These are phyloP conservation scores for Pammene aurita DNA, from an alignment of 2,888 invertebrate genomes.

Conservation along the genomic window DNA sequence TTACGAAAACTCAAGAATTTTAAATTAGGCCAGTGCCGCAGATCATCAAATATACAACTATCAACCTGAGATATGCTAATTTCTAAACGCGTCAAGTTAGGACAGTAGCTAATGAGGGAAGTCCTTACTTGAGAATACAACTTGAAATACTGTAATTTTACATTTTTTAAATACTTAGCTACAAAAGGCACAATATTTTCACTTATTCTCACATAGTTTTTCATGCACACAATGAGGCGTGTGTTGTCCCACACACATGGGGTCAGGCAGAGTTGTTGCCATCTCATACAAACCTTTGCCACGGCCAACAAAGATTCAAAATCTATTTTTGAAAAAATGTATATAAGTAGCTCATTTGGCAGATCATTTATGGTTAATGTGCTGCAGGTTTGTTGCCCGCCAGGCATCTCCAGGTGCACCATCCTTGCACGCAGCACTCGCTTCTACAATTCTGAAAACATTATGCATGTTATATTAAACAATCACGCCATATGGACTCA, in stretches of 20 bases:
- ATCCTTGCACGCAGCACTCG: slow-evolving; percentile 61
- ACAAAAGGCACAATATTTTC: slow-evolving; percentile 81
- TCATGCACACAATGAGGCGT: slow-evolving; percentile 80
- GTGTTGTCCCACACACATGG: slow-evolving; percentile 81
- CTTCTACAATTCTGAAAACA: slow-evolving; percentile 62
- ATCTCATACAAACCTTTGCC: slow-evolving; percentile 76
- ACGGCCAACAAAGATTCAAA: slow-evolving; percentile 78
- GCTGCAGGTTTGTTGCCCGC: slow-evolving; percentile 61
- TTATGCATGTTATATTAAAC: slow-evolving; percentile 24
- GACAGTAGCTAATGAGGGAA: slow-evolving; percentile 78
- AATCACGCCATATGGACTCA: not conserved
- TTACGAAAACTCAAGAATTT: slow-evolving; percentile 81
- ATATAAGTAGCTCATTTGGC: slow-evolving; percentile 80
- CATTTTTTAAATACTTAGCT: slow-evolving; percentile 79
- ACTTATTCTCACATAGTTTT: slow-evolving; percentile 78
- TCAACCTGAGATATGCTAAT: slow-evolving; percentile 82
- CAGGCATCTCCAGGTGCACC: slow-evolving; percentile 79
- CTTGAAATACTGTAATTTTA: slow-evolving; percentile 82
- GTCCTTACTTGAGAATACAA: slow-evolving; percentile 79
- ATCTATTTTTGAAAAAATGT: slow-evolving; percentile 81
- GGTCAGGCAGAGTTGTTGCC: slow-evolving; percentile 78
- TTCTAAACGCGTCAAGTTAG: slow-evolving; percentile 80
- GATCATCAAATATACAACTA: slow-evolving; percentile 80
- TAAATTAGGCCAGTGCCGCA: slow-evolving; percentile 77
- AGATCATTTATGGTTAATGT: slow-evolving; percentile 76